Base-by-base conservation (phyloP, 2,888 invertebrate genomes). In the Chrysotoxum bicinctum region DNA sequence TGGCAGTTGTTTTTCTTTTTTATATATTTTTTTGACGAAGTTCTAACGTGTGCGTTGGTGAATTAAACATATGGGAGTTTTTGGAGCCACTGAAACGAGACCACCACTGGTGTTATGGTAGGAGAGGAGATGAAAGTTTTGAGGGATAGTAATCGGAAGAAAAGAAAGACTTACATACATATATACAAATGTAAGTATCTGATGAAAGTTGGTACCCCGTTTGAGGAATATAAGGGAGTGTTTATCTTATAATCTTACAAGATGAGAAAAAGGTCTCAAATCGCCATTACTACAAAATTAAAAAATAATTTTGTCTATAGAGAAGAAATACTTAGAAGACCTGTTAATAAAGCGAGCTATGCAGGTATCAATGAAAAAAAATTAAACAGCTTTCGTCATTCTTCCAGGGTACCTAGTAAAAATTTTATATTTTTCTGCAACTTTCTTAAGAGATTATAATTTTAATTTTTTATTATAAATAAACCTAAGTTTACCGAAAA, bases 221-320 rank as follows among this genome's bases (percentile, higher is more conserved):
- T 81, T 68, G 40, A 40, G 45, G 48, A 76, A 73, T 76, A 72
- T 76, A 62, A 77, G 69, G 68, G 77, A 72, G 76, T 81, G 76
- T 77, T 81, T 81, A 81, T 81, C 81, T 72, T 60, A 58, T 75
- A 75, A 84, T 79, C 75, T 74, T 52, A 43, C 30, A 26, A 69
- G 70, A 66, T 75, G 50, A 68, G 12, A 64, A 74, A 74, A 79
- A 79, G 64, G 32, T 75, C 70, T 50, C 35, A 26, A 48, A 68
- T 37, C 21, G 60, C 52, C 66, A 72, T 84, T 72, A 66, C 70
- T 75, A 75, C 75, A 72, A 75, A 75, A 84, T 79, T 75, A 75
- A 75, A 78, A 26, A 40, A 40, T 4, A 40, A 40, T 2, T 37
- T 14, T 14, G 9, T 12, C 5, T 35, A 14, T 14, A 35, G 1